Percentiles rank a stretch among this genome's conserved stretches.
These are phyloP conservation scores for Hephaestus fuliginosus DNA, from an alignment of 2,797 vertebrate genomes.

Conservation along the genomic window DNA sequence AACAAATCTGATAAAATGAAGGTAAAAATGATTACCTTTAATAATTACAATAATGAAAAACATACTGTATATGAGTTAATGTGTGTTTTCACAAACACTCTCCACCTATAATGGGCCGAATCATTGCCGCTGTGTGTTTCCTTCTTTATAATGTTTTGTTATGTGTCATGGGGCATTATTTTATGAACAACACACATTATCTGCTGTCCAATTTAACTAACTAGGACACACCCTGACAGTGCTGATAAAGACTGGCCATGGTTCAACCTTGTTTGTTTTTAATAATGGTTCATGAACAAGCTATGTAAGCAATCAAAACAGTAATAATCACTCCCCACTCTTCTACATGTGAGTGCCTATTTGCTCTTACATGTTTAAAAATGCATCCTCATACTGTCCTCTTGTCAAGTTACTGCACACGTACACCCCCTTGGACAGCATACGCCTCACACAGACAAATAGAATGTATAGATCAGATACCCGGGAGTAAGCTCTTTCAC, in stretches of 20 bases:
- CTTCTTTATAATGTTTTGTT: slow-evolving; percentile 1
- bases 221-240: not conserved
- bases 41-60: too few relatives aligned
- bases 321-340: not conserved
- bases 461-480: slow-evolving; percentile 11
- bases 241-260: not conserved
- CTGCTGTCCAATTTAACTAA: not conserved
- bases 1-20: too few relatives aligned
- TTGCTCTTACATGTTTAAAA: not conserved
- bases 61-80: too few relatives aligned
- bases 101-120: too few relatives aligned
- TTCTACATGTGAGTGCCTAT: not conserved
- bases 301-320: not conserved
- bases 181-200: not conserved
- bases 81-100: not conserved
- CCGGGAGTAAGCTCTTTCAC: slow-evolving; percentile 23
- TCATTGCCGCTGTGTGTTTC: not conserved
- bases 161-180: not conserved
- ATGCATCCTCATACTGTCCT: slow-evolving; percentile 16
- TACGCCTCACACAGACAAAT: slow-evolving; percentile 12
- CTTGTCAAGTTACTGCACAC: slow-evolving; percentile 10
- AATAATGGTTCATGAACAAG: too few relatives aligned
- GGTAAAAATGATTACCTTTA: too few relatives aligned
- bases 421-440: not conserved
- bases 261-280: not conserved